These are phyloP conservation scores for Hipparchia semele DNA, from an alignment of 2,888 invertebrate genomes.

Conservation along the genomic window DNA sequence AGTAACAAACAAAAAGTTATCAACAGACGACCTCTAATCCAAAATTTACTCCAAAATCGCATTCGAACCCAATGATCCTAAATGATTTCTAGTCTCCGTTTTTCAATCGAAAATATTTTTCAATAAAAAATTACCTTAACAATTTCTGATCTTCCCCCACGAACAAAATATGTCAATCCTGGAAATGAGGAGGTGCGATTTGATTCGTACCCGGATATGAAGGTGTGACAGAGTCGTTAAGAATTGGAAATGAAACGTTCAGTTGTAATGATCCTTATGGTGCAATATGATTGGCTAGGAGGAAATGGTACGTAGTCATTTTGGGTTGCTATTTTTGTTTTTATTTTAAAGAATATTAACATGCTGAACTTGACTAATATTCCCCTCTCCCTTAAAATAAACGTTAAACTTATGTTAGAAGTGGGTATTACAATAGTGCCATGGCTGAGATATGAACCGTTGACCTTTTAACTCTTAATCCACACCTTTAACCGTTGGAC, in stretches of 20 bases:
- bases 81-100: not conserved
- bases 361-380: no score
- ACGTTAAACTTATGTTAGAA: no score
- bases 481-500: no score
- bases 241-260: constrained; percentile 37
- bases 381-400: no score
- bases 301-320: constrained; percentile 11
- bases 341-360: no score
- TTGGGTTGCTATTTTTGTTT: not conserved
- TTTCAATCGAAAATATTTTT: not conserved
- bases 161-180: not conserved
- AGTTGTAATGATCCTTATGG: constrained; percentile 5
- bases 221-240: constrained; percentile 41
- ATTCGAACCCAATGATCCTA: no score
- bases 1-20: no score
- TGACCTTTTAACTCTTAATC: no score
- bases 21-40: no score
- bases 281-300: not conserved
- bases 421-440: no score
- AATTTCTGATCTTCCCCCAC: not conserved
- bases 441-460: no score
- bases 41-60: no score
- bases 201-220: constrained; percentile 43
- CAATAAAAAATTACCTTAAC: not conserved
- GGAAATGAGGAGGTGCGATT: constrained; percentile 29